Conservation (phyloP, 2,888 invertebrate genomes). For the Dicranocentrus wangi region DNA sequence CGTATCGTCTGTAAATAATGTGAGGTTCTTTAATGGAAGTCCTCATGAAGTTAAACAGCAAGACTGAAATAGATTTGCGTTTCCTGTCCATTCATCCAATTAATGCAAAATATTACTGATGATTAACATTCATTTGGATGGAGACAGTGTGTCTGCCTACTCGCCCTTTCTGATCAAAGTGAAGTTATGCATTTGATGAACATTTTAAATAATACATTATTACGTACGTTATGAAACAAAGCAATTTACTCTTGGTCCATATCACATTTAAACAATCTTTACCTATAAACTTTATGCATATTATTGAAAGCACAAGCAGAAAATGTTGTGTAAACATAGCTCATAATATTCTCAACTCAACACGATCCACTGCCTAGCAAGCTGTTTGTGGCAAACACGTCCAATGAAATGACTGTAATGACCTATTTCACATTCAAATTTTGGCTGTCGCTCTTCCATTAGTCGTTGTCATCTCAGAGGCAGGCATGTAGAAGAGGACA, state of each 20-base stretch:
- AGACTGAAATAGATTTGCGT: slow-evolving; percentile 67
- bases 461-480: background rate
- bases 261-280: slow-evolving; percentile 10
- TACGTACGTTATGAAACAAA: slow-evolving; percentile 10
- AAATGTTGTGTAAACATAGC: slow-evolving; percentile 3
- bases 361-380: too few relatives aligned
- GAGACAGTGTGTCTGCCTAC: background rate
- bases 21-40: too few relatives aligned
- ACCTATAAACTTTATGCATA: background rate
- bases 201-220: background rate
- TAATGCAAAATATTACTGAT: slow-evolving; percentile 38
- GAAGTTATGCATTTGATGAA: too few relatives aligned
- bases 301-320: background rate
- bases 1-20: too few relatives aligned
- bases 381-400: too few relatives aligned
- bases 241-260: slow-evolving; percentile 10
- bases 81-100: slow-evolving; percentile 67
- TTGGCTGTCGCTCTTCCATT: slow-evolving; percentile 59
- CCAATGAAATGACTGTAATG: background rate
- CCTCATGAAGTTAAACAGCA: too few relatives aligned
- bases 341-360: too few relatives aligned
- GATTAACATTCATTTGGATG: background rate
- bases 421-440: slow-evolving; percentile 44
- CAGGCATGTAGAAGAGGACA: slow-evolving; percentile 6
- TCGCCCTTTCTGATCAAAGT: too few relatives aligned